Evolutionary conservation across 1,140 invertebrate species (phyloP).

Genomic region (Eulimnadia texana): DNA sequence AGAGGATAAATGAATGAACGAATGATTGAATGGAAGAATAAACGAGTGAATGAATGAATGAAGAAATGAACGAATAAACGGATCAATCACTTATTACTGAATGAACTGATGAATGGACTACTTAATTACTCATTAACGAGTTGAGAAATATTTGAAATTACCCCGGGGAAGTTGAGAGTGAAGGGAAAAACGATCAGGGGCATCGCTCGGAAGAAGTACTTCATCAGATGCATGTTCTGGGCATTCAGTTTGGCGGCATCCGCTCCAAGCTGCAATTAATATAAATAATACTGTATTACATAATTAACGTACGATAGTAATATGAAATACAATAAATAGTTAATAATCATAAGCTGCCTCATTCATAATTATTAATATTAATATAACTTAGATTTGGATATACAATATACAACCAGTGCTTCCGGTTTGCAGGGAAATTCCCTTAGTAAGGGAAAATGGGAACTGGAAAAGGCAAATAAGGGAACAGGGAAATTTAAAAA

Average conservation of each 20-base stretch:
- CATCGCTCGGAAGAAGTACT: conserved; percentile 53
- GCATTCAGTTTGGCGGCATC: conserved; percentile 49
- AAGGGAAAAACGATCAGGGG: conserved; percentile 74
- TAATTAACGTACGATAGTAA: background rate
- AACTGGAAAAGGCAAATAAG: too few species aligned
- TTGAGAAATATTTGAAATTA: conserved; percentile 30
- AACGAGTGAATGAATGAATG: too few species aligned
- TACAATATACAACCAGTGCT: too few species aligned
- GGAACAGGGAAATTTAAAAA: too few species aligned
- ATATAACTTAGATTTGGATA: too few species aligned
- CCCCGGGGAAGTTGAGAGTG: conserved; percentile 72
- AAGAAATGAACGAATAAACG: too few species aligned
- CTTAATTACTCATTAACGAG: background rate
- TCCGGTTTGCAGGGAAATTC: too few species aligned
- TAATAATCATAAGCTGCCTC: too few species aligned
- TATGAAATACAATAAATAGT: background rate
- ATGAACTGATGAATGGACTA: background rate
- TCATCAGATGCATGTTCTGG: conserved; percentile 48
- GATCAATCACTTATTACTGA: background rate
- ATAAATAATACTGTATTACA: conserved; percentile 2
- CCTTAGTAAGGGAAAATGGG: too few species aligned
- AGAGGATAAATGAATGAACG: too few species aligned
- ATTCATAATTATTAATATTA: too few species aligned
- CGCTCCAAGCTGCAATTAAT: conserved; percentile 46
- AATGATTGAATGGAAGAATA: too few species aligned